phyloP scores from a whole-genome alignment of 2,113 vertebrate genomes.

The Pongo abelii region DNA sequence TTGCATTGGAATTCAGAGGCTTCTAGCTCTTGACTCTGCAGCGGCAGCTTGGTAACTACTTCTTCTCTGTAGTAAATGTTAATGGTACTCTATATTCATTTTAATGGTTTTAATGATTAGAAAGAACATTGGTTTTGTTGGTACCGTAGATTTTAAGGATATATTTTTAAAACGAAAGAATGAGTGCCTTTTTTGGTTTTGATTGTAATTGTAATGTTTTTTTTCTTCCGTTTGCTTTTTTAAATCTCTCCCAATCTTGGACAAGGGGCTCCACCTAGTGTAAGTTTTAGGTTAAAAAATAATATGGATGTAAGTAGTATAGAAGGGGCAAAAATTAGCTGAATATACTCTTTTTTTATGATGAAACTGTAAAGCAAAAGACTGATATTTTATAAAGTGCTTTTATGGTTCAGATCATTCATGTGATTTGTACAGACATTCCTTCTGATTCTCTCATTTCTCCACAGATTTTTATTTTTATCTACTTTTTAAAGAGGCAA shows the following conservation, averaged over 20 bases:
- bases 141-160: slow-evolving; percentile 9
- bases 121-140: background rate
- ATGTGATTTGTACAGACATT: background rate
- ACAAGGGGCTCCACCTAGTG: slow-evolving; percentile 86
- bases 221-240: background rate
- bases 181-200: background rate
- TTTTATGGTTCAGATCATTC: background rate
- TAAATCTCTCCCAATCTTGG: slow-evolving; percentile 73
- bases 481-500: background rate
- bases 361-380: slow-evolving; percentile 7
- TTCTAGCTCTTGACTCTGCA: background rate
- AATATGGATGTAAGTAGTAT: background rate
- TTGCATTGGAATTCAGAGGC: background rate
- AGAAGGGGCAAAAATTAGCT: slow-evolving; percentile 43
- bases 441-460: background rate
- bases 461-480: background rate
- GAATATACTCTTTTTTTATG: background rate
- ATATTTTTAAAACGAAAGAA: background rate
- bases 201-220: background rate
- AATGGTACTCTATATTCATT: background rate
- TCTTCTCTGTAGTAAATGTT: background rate
- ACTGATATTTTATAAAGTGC: background rate
- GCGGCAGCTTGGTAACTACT: background rate
- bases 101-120: background rate
- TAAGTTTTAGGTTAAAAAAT: slow-evolving; percentile 60